Evolutionary conservation across 2,113 vertebrate species (phyloP).

Genomic region (Antigone vipio): DNA sequence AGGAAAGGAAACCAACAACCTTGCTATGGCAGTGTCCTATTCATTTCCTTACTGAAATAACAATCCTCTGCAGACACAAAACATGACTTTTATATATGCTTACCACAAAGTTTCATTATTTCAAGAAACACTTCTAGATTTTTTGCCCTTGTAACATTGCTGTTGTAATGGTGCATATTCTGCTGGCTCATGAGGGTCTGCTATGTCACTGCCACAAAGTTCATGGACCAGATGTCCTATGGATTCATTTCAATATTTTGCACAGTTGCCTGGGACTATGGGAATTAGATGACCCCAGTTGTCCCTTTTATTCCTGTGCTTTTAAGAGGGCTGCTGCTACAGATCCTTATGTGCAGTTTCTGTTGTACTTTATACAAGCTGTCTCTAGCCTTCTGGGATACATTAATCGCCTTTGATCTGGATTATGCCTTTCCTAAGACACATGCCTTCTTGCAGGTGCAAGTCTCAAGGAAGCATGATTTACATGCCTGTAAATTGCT

Average conservation of each 20-base stretch:
- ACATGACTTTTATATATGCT: not conserved
- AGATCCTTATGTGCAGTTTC: not conserved
- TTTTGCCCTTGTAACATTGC: not conserved
- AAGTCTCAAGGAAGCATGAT: not conserved
- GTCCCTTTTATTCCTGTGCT: not conserved
- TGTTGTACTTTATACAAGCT: not conserved
- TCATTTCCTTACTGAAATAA: not conserved
- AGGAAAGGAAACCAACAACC: not conserved
- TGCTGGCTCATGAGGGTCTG: not conserved
- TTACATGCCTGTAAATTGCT: not conserved
- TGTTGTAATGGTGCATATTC: not conserved
- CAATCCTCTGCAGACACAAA: not conserved
- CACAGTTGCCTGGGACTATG: not conserved
- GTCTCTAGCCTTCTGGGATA: not conserved
- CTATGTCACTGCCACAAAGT: not conserved
- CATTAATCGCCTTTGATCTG: not conserved
- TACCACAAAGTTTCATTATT: not conserved
- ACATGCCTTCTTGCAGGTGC: not conserved
- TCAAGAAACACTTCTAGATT: not conserved
- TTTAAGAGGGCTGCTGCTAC: not conserved
- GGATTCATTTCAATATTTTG: not conserved
- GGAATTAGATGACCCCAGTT: not conserved
- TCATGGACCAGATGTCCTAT: not conserved
- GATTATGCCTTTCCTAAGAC: not conserved
- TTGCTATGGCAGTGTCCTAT: not conserved